Conservation (phyloP, 2,113 vertebrate species). For the Antigone vipio region DNA sequence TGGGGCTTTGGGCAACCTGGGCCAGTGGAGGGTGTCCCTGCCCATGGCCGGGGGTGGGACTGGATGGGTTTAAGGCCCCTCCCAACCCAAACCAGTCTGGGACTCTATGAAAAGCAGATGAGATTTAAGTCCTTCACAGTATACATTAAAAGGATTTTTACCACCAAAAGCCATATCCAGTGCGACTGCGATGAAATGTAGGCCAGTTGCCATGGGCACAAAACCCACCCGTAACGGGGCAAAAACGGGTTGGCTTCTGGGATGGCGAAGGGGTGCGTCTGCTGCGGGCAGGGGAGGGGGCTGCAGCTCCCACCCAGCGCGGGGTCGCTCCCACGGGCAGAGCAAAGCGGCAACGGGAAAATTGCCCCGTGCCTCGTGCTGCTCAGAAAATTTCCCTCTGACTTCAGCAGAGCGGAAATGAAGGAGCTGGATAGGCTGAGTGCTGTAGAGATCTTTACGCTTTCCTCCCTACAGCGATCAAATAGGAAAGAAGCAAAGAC, state of each 20-base stretch:
- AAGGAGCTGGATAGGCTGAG: neutral
- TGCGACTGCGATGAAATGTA: neutral
- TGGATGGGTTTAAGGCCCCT: too few species aligned
- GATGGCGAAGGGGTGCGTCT: rapidly evolving
- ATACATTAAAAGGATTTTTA: neutral
- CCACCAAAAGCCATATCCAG: neutral
- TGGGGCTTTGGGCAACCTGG: too few species aligned
- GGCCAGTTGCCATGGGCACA: too few species aligned
- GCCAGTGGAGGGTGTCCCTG: too few species aligned
- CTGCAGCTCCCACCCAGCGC: neutral
- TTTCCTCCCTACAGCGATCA: neutral
- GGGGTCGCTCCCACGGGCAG: neutral
- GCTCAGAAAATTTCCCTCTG: neutral
- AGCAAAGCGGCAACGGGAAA: too few species aligned
- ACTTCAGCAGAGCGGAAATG: neutral
- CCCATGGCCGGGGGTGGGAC: too few species aligned
- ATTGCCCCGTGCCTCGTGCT: neutral
- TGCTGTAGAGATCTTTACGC: neutral
- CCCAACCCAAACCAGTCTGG: too few species aligned
- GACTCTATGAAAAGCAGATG: neutral
- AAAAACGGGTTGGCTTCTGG: neutral
- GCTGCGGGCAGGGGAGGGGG: neutral
- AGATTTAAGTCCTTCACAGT: neutral
- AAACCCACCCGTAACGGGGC: too few species aligned
- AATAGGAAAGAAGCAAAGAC: neutral